Percentiles rank a stretch among this genome's conserved stretches.
phyloP scores from a whole-genome alignment of 2,888 invertebrate species.

The Labia minor region DNA sequence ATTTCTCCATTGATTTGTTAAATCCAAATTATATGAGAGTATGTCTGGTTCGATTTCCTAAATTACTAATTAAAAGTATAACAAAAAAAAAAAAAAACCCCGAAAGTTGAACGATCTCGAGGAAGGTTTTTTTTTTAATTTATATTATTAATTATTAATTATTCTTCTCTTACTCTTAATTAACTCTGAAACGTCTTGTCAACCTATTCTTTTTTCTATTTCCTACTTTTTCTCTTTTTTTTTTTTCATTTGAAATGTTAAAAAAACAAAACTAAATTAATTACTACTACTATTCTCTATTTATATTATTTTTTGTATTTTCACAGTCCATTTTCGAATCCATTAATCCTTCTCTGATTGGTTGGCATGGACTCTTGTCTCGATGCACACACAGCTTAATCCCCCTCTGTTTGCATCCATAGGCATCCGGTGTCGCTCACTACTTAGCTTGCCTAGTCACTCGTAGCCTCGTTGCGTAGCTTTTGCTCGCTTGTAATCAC shows the following conservation, averaged over 20 bases:
- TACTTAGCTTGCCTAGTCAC: conserved; percentile 13
- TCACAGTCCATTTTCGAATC: neutral
- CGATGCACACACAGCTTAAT: neutral
- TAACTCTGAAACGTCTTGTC: neutral
- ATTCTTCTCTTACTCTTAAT: too few species aligned
- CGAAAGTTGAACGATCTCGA: too few species aligned
- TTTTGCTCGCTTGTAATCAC: conserved; percentile 3
- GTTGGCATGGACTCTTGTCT: neutral
- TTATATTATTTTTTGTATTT: conserved; percentile 16
- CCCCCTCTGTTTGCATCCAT: conserved; percentile 13
- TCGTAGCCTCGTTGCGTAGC: conserved; percentile 5
- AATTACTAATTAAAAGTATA: too few species aligned
- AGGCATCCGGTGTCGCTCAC: conserved; percentile 13
- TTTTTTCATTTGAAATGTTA: conserved; percentile 14
- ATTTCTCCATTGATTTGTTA: too few species aligned
- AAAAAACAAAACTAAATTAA: neutral
- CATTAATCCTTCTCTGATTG: conserved; percentile 8
- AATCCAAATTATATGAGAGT: too few species aligned
- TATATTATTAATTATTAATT: too few species aligned
- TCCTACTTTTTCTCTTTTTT: conserved; percentile 8
- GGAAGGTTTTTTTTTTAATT: too few species aligned
- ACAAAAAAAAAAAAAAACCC: too few species aligned
- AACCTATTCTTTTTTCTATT: neutral
- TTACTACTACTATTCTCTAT: conserved; percentile 3
- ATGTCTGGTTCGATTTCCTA: too few species aligned